Base-by-base conservation (phyloP, 2,797 vertebrate species). In the Euthynnus affinis region DNA sequence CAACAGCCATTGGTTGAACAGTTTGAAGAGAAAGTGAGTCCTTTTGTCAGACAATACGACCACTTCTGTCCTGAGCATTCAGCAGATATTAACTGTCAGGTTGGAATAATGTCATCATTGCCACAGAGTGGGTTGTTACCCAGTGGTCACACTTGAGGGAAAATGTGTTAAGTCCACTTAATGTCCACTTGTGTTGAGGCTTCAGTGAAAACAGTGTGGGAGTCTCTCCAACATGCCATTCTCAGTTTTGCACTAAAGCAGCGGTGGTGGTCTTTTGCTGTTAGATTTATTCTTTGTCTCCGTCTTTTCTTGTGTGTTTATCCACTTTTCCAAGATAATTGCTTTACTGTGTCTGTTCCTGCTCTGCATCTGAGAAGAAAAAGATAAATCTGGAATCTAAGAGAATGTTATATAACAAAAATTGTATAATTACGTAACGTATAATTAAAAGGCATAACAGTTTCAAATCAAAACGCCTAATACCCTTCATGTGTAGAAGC, bases 91-190 rank as follows among this genome's bases (percentile, higher is more conserved):
- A 66, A 6, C 73, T 75, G 78, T 87, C 76, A 52, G 48, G 42
- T 58, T 71, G 60, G 55, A 83, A 72, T 86, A 87, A 88, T 70
- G 80, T 82, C 82, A 71, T 75, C 81, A 56, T 78, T 72, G 49
- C n/a, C 37, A 15, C 64, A 66, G 76, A 78, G 76, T 25, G 72
- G 80, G 64, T 84, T 76, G 70, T 85, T 84, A 85, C 58, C 63
- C 66, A 55, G 73, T 18, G 69, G 76, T 84, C 81, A 80, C 78
- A 76, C 81, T 84, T 80, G 73, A 85, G 87, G 53, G 75, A 67
- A 78, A 67, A 83, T 52, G 66, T 71, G 82, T 72, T 58, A 49
- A 70, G 75, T 78, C 78, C 85, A 88, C 84, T 86, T 87, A 79
- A 77, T 48, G 74, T 87, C 82, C 78, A 76, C 76, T 79, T 71